A percentile compares a stretch with the other conserved stretches of the same genome.
Conservation (phyloP, 1,140 invertebrate species). For the Tetragonula clypearis region DNA sequence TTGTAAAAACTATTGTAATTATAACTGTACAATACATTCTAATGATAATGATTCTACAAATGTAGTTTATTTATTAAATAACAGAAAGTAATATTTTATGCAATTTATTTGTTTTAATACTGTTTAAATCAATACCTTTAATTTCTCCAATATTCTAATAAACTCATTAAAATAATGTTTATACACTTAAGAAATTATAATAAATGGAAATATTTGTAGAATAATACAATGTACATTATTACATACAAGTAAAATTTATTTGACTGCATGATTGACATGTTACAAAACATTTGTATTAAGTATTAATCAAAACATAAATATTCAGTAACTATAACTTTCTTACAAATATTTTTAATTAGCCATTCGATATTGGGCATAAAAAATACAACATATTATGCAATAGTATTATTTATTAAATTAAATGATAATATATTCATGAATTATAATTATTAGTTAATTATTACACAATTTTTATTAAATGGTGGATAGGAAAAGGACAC, state of each 20-base stretch:
- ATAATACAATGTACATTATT: constrained; percentile 14
- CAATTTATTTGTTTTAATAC: constrained; percentile 1
- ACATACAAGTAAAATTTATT: background rate
- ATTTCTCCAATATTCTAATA: constrained; percentile 23
- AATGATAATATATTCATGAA: constrained; percentile 57
- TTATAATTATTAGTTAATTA: constrained; percentile 30
- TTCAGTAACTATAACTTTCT: constrained; percentile 18
- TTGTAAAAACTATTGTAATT: constrained; percentile 47
- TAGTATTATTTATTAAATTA: constrained; percentile 65
- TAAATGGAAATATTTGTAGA: constrained; percentile 21
- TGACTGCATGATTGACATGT: constrained; percentile 1
- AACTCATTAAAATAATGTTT: constrained; percentile 38
- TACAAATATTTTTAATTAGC: background rate
- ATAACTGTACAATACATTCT: constrained; percentile 34
- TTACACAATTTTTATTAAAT: constrained; percentile 50
- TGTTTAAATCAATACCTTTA: constrained; percentile 33
- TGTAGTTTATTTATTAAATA: constrained; percentile 31
- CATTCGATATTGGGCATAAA: constrained; percentile 53
- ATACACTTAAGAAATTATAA: constrained; percentile 15
- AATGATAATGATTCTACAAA: constrained; percentile 8
- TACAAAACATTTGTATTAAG: constrained; percentile 18
- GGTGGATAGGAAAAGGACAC: constrained; percentile 58
- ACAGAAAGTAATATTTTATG: background rate
- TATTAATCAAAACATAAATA: constrained; percentile 19
- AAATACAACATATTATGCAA: constrained; percentile 63